Evolutionary conservation across 1,140 invertebrate species (phyloP), one percentile per base, ranked within the genome.

Genomic region (Bombus haemorrhoidalis): DNA sequence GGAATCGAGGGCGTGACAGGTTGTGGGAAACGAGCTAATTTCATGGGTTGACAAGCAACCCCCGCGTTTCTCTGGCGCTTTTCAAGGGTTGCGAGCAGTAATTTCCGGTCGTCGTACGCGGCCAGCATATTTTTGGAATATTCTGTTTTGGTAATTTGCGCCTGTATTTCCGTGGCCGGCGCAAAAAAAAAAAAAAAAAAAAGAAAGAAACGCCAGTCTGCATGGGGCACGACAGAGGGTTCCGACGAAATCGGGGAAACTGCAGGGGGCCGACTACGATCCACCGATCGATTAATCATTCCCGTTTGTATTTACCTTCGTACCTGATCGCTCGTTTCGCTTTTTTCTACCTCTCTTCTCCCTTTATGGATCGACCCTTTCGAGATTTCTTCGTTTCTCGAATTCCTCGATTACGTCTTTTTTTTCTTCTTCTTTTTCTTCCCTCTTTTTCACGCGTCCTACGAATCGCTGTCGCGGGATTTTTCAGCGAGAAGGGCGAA

Each of bases 261-360:
- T 77, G 22, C 69, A 53, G 91, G 91, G 89, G 86, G 87, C 83
- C 88, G 83, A 68, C 89, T 85, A 84, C 91, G 91, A 94, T 92
- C 81, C 74, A 43, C 34, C 86, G 88, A 93, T 94, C 94, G 94
- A 95, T 95, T 94, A 94, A 95, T 95, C 94, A 94, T 94, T 82
- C 86, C 76, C 77, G 87, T 88, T 92, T 91, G 92, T 93, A 93
- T 94, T 93, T 92, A 92, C 89, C 88, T 86, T 89, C 83, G 81
- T 90, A 91, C 93, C 91, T 91, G 92, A 88, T 86, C 87, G 76
- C 68, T 59, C 57, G 64, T 53, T 68, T 83, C 84, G 82, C 64
- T 86, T 87, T 83, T 89, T 73, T 62, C 32, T 32, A 10, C 39
- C 34, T 43, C 32, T 8, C 4, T 37, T 72, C 62, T 41, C 15